Evolutionary conservation across 2,888 invertebrate genomes (phyloP), one percentile per base, ranked within the genome.

Genomic region (Sisyra terminalis): DNA sequence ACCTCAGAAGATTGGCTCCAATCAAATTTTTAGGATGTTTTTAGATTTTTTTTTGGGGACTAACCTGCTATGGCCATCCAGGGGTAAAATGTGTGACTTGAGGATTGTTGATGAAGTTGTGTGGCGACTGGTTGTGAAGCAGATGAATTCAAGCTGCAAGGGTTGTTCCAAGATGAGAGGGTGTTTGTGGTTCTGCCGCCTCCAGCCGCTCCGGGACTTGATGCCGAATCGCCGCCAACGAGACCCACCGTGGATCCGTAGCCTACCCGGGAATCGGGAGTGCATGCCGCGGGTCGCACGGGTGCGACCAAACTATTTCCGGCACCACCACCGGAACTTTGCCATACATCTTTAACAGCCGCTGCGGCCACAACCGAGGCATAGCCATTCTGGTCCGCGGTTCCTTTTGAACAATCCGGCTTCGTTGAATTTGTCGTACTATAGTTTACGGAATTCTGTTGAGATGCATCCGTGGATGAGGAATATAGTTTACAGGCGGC

Each of bases 31-130:
- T n/a, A n/a, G n/a, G n/a, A 2, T 30, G 11, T 10, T 2, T 30
- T n/a, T n/a, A 30, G 11, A 30, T 30, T 30, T n/a, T 30, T 30
- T 30, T 29, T 24, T 24, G 3, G 24, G 7, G 52, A 73, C 86
- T 80, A 67, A 90, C 92, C 92, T 90, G 90, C 90, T 74, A 92
- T 90, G 69, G 90, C 90, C 92, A 92, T 92, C 92, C 92, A 92
- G 55, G 92, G 92, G 70, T 92, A 92, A 72, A 92, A 92, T 60
- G 89, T 89, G 75, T 90, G 89, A 67, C 80, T 86, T 68, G 76
- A 78, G 65, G 82, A 75, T 69, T 86, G 85, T 67, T 89, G 89
- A 66, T 88, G 87, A 52, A 87, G 80, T 60, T 83, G 87, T 54
- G 85, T 84, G 40, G 80, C 77, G 50, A 73, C 72, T 50, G 79